Conservation (phyloP, 2,113 vertebrate genomes). For the Anser cygnoides region DNA sequence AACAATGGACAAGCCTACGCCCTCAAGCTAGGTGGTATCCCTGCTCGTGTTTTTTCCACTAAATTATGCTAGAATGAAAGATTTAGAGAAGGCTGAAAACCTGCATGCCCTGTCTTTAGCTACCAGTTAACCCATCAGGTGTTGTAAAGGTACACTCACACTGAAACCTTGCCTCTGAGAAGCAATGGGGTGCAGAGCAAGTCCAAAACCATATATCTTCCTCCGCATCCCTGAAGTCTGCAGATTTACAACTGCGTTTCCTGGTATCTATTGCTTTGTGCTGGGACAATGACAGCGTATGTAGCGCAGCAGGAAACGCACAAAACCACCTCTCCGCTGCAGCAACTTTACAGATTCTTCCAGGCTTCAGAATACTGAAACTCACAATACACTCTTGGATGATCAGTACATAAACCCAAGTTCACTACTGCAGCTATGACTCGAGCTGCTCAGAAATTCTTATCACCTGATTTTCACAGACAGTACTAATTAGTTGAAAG, state of each 20-base stretch:
- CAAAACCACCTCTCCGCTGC: not conserved
- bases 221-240: not conserved
- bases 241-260: not conserved
- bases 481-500: not conserved
- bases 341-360: not conserved
- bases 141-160: not conserved
- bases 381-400: not conserved
- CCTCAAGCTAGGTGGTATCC: slow-evolving; percentile 21
- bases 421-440: not conserved
- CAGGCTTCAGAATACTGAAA: not conserved
- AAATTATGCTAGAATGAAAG: slow-evolving; percentile 42
- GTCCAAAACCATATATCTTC: not conserved
- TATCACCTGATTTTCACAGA: not conserved
- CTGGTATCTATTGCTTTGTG: not conserved
- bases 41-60: slow-evolving; percentile 31
- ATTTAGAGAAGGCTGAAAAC: slow-evolving; percentile 14
- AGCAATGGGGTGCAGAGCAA: not conserved
- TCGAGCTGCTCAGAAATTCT: not conserved
- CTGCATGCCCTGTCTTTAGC: not conserved
- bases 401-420: not conserved
- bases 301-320: not conserved
- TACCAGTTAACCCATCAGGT: not conserved
- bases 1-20: not conserved
- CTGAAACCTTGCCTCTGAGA: not conserved
- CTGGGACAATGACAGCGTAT: not conserved